Evolutionary conservation across 2,113 vertebrate genomes (phyloP).

Genomic region (Zosterops pallidus): DNA sequence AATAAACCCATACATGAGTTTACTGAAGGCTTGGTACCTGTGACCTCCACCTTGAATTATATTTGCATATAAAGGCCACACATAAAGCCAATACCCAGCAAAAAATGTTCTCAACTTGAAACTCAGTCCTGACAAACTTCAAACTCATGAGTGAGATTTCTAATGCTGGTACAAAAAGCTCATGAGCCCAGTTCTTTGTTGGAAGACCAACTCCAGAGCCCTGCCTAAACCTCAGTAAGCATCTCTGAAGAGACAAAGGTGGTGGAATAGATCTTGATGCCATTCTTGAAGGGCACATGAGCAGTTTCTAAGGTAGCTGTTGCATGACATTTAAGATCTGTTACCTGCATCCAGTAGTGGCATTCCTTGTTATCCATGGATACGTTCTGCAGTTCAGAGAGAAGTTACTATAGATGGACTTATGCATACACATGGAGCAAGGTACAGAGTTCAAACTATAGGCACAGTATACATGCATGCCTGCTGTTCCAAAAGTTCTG

Average conservation of each 20-base stretch:
- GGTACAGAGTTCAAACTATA: background rate
- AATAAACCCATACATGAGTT: background rate
- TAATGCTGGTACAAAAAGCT: background rate
- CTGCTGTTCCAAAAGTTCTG: conserved; percentile 47
- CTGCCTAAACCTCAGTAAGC: background rate
- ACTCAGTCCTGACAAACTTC: background rate
- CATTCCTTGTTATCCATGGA: background rate
- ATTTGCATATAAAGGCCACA: background rate
- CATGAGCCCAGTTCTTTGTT: background rate
- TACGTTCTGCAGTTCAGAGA: background rate
- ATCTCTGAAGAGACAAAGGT: background rate
- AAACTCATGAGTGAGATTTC: background rate
- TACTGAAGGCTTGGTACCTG: background rate
- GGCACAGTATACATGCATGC: background rate
- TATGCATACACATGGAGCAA: background rate
- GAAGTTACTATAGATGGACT: background rate
- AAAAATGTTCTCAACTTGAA: background rate
- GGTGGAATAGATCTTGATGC: background rate
- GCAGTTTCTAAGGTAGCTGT: background rate
- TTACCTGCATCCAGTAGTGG: background rate
- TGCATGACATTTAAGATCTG: background rate
- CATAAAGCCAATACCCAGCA: background rate
- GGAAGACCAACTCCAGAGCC: background rate
- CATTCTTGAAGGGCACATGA: background rate
- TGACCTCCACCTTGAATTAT: background rate